These are phyloP conservation scores for Hystrix brachyura DNA, from an alignment of 2,113 vertebrate genomes.

Conservation along the genomic window DNA sequence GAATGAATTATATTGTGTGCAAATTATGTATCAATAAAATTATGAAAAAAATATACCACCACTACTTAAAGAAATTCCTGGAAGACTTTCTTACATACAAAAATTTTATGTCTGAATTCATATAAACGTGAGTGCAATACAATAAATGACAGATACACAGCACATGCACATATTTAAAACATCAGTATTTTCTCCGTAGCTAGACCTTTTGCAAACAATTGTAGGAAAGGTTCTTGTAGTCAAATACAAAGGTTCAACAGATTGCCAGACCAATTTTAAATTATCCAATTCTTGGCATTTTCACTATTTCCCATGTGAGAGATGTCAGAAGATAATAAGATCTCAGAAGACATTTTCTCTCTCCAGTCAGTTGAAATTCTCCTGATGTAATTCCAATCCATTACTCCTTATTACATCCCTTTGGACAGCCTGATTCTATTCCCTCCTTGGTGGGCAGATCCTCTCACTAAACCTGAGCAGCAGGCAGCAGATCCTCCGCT, in stretches of 20 bases:
- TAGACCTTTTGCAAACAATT: slow-evolving; percentile 1
- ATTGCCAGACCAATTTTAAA: slow-evolving; percentile 53
- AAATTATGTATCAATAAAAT: background rate
- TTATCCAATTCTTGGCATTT: slow-evolving; percentile 56
- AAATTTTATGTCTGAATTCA: background rate
- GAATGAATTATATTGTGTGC: background rate
- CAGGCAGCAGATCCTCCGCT: background rate
- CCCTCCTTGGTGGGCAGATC: background rate
- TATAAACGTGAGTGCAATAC: too few relatives aligned
- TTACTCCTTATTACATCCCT: background rate
- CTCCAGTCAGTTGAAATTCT: slow-evolving; percentile 57
- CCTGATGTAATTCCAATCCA: slow-evolving; percentile 56
- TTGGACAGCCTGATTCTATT: background rate
- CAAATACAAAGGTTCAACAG: background rate
- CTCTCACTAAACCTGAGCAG: background rate
- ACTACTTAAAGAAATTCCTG: background rate
- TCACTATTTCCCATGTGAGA: background rate
- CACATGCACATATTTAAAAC: background rate
- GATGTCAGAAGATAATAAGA: slow-evolving; percentile 64
- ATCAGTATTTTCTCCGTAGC: background rate
- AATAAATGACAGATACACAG: background rate
- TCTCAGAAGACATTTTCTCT: slow-evolving; percentile 52
- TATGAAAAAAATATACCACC: background rate
- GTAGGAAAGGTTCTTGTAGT: background rate
- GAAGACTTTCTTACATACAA: background rate